These are phyloP conservation scores for Brachionus angularis DNA, from an alignment of 1,140 invertebrate species.

Conservation along the genomic window DNA sequence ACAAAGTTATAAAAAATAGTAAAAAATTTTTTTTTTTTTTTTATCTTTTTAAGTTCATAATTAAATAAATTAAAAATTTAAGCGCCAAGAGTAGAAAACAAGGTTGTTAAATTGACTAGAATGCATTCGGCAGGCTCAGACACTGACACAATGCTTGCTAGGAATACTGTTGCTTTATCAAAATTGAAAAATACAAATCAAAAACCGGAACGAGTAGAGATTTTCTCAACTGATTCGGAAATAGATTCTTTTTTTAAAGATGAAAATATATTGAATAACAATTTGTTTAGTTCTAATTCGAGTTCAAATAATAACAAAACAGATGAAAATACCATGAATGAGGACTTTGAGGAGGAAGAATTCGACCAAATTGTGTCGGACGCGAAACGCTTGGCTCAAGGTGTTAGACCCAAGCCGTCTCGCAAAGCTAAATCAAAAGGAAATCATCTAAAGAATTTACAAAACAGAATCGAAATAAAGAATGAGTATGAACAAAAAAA, in stretches of 20 bases:
- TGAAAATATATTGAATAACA: constrained; percentile 21
- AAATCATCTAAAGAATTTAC: constrained; percentile 43
- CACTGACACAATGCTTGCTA: constrained; percentile 22
- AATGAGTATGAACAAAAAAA: constrained; percentile 50
- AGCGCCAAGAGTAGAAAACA: too few relatives aligned
- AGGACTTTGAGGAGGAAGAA: constrained; percentile 40
- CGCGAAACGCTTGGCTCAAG: constrained; percentile 26
- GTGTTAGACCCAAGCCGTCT: not conserved
- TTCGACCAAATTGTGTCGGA: constrained; percentile 38
- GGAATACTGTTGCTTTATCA: not conserved
- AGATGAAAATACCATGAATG: constrained; percentile 32
- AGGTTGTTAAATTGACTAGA: constrained; percentile 5
- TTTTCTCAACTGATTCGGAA: constrained; percentile 36
- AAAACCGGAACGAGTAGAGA: constrained; percentile 23
- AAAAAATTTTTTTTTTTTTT: constrained; percentile 1
- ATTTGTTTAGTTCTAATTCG: constrained; percentile 5
- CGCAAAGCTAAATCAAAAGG: constrained; percentile 39
- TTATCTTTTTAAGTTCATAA: not conserved
- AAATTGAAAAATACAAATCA: not conserved
- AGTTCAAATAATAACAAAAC: constrained; percentile 21
- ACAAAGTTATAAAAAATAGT: constrained; percentile 8
- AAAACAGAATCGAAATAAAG: constrained; percentile 39
- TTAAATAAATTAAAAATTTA: not conserved
- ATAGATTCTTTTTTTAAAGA: constrained; percentile 44
- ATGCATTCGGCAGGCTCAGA: constrained; percentile 35